Evolutionary conservation across 1,140 invertebrate genomes (phyloP), one percentile per base, ranked within the genome.

Genomic region (Dufourea novaeangliae): DNA sequence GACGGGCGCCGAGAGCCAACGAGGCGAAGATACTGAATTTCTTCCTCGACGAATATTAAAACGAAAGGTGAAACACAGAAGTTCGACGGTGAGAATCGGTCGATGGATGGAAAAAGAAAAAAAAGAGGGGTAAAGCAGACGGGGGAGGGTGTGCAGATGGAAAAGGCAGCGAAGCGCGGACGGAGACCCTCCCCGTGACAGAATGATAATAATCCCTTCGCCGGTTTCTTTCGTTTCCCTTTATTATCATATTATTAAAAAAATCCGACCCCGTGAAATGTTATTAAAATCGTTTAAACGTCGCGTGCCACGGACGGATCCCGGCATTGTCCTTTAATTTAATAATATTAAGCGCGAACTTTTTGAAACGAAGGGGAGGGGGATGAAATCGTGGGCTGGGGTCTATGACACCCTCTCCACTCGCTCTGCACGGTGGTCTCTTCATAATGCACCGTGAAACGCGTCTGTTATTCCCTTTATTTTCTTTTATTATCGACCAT

Each of bases 191-290:
- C 80, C 74, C 82, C 85, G 86, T 88, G 90, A 89, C 87, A 87
- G 83, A 88, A 89, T 87, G 87, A 91, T 91, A 91, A 91, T 91
- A 91, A 91, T 91, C 90, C 88, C 83, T 89, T 85, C 85, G 87
- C 84, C 88, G 85, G 88, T 90, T 91, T 90, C 89, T 92, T 91
- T 91, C 90, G 91, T 90, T 91, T 83, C 87, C 86, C 89, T 90
- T 90, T 91, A 92, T 92, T 92, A 92, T 92, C 90, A 91, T 91
- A 92, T 92, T 92, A 92, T 92, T 91, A 91, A 91, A 92, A 87
- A 91, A 91, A 91, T 88, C 87, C 72, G 32, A n/a, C n/a, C n/a
- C 86, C 88, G 90, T 90, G 91, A 91, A 91, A 91, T 88, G 87
- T 90, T 90, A 92, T 91, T 91, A 91, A 91, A 91, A 87, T 90